Base-by-base conservation (phyloP, 2,888 invertebrate genomes). In the Netelia fuscicornis region DNA sequence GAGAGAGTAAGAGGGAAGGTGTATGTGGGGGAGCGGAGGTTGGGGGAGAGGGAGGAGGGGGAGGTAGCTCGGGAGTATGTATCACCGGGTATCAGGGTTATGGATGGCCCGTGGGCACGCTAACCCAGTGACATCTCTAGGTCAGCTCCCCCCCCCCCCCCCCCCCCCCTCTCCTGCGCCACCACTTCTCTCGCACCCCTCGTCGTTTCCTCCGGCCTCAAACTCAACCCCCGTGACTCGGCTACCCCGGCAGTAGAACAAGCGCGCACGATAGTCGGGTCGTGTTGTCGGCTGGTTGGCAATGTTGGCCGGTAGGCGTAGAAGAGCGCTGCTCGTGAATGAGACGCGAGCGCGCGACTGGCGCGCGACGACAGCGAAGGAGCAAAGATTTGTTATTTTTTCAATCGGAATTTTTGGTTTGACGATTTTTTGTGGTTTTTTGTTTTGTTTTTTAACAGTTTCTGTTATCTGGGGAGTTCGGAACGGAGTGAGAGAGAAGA, bases 71-170 rank as follows among this genome's bases (percentile, higher is more conserved):
- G 87, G 86, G 84, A 87, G 86, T 87, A 87, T 88, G 89, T 90
- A 91, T 91, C 89, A 89, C 87, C 84, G 88, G 87, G 86, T 88
- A 91, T 90, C 90, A 89, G 89, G 89, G 88, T 92, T 92, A 92
- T 92, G 90, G 92, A 92, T 92, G 91, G 91, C 91, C 90, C 88
- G 89, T 90, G 91, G 90, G 88, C 93, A 92, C 92, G 92, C 92
- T 91, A 92, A 90, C 92, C 92, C 90, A 91, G 91, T 92, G 93
- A 92, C 93, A 91, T 91, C 92, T 92, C 92, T 92, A 92, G 92
- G 93, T 92, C 92, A 92, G 87, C 88, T 30, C 84, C 76, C 85
- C 75, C 62, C 83, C 81, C 44, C 84, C 75, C 76, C 72, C 81
- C 72, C 83, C 30, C 30, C 1, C 3, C 30, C 83, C 30, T 1